Evolutionary conservation across 2,888 invertebrate genomes (phyloP).

Genomic region (Hirtodrosophila histrioides): DNA sequence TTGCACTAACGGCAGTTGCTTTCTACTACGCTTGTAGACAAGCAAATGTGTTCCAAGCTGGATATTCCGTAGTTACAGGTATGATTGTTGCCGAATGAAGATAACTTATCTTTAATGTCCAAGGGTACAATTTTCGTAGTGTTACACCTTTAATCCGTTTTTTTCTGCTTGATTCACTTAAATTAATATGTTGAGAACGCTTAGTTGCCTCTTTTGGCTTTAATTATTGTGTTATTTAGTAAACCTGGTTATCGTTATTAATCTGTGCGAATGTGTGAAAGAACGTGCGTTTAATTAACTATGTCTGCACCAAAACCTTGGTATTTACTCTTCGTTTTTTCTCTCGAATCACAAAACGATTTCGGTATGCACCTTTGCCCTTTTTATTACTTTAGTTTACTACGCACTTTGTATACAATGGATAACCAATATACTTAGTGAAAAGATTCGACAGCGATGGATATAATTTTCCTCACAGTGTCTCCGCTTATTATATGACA

Average conservation of each 20-base stretch:
- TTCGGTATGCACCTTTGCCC: neutral
- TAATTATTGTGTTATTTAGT: conserved; percentile 4
- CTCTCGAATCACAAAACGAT: neutral
- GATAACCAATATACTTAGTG: conserved; percentile 7
- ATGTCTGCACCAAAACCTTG: conserved; percentile 21
- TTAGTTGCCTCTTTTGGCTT: conserved; percentile 10
- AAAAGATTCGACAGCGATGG: conserved; percentile 1
- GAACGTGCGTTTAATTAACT: conserved; percentile 1
- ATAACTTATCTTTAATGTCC: conserved; percentile 7
- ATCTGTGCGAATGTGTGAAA: conserved; percentile 2
- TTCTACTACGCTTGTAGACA: conserved; percentile 14
- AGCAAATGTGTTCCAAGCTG: conserved; percentile 16
- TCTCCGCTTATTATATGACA: conserved; percentile 2
- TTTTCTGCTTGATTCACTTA: conserved; percentile 1
- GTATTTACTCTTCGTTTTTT: conserved; percentile 3
- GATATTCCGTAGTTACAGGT: conserved; percentile 7
- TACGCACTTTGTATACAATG: conserved; percentile 15
- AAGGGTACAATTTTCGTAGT: conserved; percentile 2
- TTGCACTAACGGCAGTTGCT: neutral
- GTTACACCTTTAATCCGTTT: neutral
- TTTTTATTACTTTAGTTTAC: neutral
- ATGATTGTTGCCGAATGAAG: conserved; percentile 8
- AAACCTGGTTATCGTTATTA: conserved; percentile 9
- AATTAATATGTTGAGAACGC: conserved; percentile 3
- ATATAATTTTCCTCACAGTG: conserved; percentile 14